Evolutionary conservation across 2,888 invertebrate species (phyloP), one percentile per base, ranked within the genome.

Genomic region (Ditula angustiorana): DNA sequence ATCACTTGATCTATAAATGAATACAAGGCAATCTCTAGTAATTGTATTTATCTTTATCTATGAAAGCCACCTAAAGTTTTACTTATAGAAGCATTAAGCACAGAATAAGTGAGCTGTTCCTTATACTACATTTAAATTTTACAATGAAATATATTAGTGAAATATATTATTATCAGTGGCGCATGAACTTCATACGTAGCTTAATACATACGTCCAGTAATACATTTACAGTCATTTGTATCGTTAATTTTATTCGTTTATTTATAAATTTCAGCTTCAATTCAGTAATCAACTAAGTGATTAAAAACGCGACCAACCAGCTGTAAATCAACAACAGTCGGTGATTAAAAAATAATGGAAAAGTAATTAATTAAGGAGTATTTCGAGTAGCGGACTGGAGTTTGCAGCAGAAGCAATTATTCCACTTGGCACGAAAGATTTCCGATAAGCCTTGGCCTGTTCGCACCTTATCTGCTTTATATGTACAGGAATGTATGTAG

Each of bases 261-360:
- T 46, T 23, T 21, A 44, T 44, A 24, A 23, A 21, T 16, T 16
- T 37, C 28, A 19, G 11, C 2, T 16, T 19, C 19, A 5, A 53
- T 13, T 13, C 23, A 53, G 33, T 11, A 5, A 19, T 53, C 35
- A 35, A 23, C 13, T 35, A 35, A 33, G 21, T 24, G 13, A 35
- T 53, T 53, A 35, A 53, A 41, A 53, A 35, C n/a, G 10, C 53
- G 23, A 53, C 23, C 19, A 53, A 35, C 35, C 1, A 23, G 13
- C 53, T 23, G 53, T 53, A 23, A 53, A 35, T 53, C 23, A 53
- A 35, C 21, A 53, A 35, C 53, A 30, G 30, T 50, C 19, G 30
- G 5, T n/a, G 21, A 35, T 53, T 13, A 35, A 53, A 35, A 35
- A 53, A 53, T 33, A 53, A 53, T 53, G 33, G 35, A 53, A 35